Conservation (phyloP, 2,797 vertebrate genomes). For the Falco novaeseelandiae region DNA sequence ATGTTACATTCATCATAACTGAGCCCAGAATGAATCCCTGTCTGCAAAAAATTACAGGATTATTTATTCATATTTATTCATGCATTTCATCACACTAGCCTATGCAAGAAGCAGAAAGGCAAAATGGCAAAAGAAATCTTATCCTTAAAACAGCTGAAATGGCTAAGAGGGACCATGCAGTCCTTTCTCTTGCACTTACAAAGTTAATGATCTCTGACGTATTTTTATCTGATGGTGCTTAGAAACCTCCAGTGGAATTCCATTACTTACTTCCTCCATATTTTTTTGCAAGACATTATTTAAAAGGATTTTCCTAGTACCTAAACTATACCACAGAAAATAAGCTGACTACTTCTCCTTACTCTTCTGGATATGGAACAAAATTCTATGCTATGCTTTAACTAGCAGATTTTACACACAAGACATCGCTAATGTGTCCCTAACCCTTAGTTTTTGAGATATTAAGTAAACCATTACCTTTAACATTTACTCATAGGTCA, state of each 20-base stretch:
- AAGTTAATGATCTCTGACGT: background rate
- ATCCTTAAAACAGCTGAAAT: background rate
- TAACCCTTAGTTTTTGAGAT: background rate
- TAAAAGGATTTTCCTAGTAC: background rate
- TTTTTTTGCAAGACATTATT: background rate
- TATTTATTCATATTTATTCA: background rate
- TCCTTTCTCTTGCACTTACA: background rate
- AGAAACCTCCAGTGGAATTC: background rate
- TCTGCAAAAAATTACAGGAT: background rate
- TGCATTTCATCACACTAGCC: background rate
- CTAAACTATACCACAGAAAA: background rate
- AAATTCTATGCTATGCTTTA: background rate
- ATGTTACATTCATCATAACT: background rate
- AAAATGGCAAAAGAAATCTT: background rate
- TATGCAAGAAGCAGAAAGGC: background rate
- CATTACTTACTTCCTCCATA: background rate
- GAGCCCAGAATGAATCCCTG: background rate
- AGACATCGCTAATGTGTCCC: background rate
- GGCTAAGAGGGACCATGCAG: background rate
- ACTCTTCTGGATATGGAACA: background rate
- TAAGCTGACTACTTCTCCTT: background rate
- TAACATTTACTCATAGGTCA: background rate
- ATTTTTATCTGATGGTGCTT: background rate
- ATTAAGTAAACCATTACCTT: background rate
- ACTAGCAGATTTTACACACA: background rate